Conservation (phyloP, 2,888 invertebrate species). For the Mesorhabditis spiculigera region DNA sequence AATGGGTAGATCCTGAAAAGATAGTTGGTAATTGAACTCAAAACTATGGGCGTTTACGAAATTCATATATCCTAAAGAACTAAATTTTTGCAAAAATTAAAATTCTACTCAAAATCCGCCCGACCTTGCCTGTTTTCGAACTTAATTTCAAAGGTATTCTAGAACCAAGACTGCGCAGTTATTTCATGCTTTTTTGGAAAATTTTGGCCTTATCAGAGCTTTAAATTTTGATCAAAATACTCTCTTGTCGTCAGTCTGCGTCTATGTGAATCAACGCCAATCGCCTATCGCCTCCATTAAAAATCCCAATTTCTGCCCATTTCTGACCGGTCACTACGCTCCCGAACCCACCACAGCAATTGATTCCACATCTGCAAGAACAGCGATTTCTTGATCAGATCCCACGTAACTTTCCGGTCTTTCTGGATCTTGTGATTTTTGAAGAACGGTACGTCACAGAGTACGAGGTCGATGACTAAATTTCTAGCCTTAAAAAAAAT, state of each 20-base stretch:
- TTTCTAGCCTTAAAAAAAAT: background rate
- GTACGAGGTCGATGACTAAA: conserved; percentile 59
- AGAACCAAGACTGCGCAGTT: too few relatives aligned
- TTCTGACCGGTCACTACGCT: conserved; percentile 51
- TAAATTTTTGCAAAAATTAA: too few relatives aligned
- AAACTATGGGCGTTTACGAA: conserved; percentile 19
- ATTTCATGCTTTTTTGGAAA: too few relatives aligned
- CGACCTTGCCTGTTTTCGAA: too few relatives aligned
- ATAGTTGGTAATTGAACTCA: conserved; percentile 11
- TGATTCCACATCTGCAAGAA: conserved; percentile 50
- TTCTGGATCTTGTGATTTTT: conserved; percentile 51
- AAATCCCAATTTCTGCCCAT: background rate
- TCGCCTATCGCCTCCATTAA: background rate
- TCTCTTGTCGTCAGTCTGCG: too few relatives aligned
- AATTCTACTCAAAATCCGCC: too few relatives aligned
- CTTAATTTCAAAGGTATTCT: too few relatives aligned
- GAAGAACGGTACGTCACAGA: conserved; percentile 56
- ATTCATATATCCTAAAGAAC: too few relatives aligned
- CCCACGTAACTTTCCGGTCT: conserved; percentile 50
- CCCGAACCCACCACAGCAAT: conserved; percentile 58
- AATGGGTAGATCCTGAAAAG: conserved; percentile 60
- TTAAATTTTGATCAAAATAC: too few relatives aligned
- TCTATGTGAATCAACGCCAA: too few relatives aligned
- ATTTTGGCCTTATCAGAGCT: too few relatives aligned
- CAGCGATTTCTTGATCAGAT: conserved; percentile 45